Base-by-base conservation (phyloP, 2,888 invertebrate genomes). In the Blastobasis lacticolella region DNA sequence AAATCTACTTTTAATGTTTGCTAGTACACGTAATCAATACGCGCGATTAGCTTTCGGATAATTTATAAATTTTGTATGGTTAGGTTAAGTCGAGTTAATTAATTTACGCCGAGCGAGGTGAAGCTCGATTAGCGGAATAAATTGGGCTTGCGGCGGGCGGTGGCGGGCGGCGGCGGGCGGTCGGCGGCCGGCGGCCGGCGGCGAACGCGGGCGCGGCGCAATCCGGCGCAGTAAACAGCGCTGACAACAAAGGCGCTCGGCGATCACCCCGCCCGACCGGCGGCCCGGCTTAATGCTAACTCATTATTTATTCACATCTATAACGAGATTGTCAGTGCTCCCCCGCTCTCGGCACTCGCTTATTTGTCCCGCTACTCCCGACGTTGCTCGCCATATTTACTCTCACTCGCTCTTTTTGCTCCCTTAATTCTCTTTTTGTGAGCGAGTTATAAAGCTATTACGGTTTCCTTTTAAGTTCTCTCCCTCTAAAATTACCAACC, bases 261-360 rank as follows among this genome's bases (percentile, higher is more conserved):
- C 71, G 68, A 69, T 64, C 64, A 54, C 54, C 38, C 46, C 49
- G 55, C 65, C 73, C 73, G 71, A 63, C 66, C 64, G 71, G 71
- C 71, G 67, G 67, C 71, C 76, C 73, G 69, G 75, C 78, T 81
- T 81, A 81, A 81, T 83, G 82, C 81, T 78, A 71, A 77, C 80
- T 83, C 81, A 85, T 86, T 86, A 84, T 85, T 87, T 85, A 87
- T 87, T 87, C 83, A 87, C 83, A 78, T 83, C 78, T 80, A 78
- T 84, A 84, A 84, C 83, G 81, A 83, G 81, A 84, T 86, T 84
- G 81, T 81, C 81, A 78, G 83, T 75, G 75, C 75, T 76, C 77
- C 76, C 78, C 68, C 60, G 59, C 63, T 66, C 64, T 64, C 69
- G 67, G 64, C 63, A 61, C 57, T 65, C 61, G 64, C 67, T 66